phyloP scores from a whole-genome alignment of 2,113 vertebrate genomes.

The Chaetodon auriga region DNA sequence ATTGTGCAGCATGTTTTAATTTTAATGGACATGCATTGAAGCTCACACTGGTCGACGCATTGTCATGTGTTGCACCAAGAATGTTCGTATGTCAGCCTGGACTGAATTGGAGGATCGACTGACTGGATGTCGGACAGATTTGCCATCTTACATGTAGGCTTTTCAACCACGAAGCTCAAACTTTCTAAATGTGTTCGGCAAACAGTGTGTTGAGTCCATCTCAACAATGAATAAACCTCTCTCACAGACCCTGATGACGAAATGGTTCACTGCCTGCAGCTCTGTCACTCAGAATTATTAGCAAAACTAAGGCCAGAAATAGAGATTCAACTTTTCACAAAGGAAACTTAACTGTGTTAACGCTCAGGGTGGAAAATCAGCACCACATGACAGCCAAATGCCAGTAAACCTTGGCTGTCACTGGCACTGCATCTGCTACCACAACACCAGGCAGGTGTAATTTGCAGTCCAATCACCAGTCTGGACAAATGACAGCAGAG shows the following conservation, averaged over 20 bases:
- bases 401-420: constrained; percentile 21
- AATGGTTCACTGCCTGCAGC: not conserved
- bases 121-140: not conserved
- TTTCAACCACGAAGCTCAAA: too few relatives aligned
- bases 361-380: constrained; percentile 8
- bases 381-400: not conserved
- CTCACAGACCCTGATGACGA: not conserved
- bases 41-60: too few relatives aligned
- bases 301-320: not conserved
- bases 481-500: constrained; percentile 16
- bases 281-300: constrained; percentile 8
- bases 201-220: not conserved
- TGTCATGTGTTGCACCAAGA: too few relatives aligned
- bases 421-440: constrained; percentile 15
- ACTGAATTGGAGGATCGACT: not conserved
- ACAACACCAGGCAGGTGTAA: constrained; percentile 14
- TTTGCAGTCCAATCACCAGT: constrained; percentile 12
- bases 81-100: too few relatives aligned
- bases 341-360: not conserved
- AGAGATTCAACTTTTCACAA: not conserved
- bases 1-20: not conserved
- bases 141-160: not conserved
- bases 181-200: too few relatives aligned
- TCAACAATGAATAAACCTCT: not conserved
- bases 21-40: too few relatives aligned